Conservation (phyloP, 1,140 invertebrate species). For the Steinernema feltiae region DNA sequence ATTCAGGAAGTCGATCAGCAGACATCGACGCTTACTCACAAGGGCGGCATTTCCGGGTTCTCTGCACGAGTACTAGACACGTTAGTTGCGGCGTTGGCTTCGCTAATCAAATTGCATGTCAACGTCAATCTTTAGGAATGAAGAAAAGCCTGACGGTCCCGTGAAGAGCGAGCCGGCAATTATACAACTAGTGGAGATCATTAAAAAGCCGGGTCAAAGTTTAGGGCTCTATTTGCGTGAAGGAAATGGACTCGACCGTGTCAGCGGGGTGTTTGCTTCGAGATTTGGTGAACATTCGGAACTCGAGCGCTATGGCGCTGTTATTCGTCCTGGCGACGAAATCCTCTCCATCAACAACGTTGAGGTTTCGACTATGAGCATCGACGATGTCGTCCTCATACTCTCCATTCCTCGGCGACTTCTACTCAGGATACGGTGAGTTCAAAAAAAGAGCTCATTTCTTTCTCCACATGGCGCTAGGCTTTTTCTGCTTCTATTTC, state of each 20-base stretch:
- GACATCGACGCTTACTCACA: conserved; percentile 34
- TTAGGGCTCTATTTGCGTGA: conserved; percentile 87
- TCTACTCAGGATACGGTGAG: conserved; percentile 64
- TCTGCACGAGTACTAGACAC: conserved; percentile 33
- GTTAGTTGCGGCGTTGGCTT: too few relatives aligned
- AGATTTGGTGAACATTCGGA: conserved; percentile 72
- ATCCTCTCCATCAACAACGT: conserved; percentile 94
- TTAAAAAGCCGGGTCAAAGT: conserved; percentile 95
- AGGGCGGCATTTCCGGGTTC: conserved; percentile 36
- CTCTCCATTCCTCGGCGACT: conserved; percentile 95
- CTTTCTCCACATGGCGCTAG: too few relatives aligned
- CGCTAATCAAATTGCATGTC: background rate
- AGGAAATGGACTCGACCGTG: conserved; percentile 69
- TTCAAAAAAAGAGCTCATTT: too few relatives aligned
- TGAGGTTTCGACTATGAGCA: conserved; percentile 89
- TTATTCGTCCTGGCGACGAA: conserved; percentile 96
- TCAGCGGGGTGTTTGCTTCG: conserved; percentile 94
- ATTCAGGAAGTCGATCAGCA: conserved; percentile 39
- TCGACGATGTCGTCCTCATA: conserved; percentile 94
- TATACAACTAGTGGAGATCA: conserved; percentile 87
- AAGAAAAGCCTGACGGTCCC: conserved; percentile 24
- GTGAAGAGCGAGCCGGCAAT: conserved; percentile 35
- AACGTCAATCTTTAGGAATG: background rate
- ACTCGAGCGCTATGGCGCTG: conserved; percentile 87
- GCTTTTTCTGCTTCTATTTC: background rate